A percentile compares a stretch with the other conserved stretches of the same genome.
phyloP scores from a whole-genome alignment of 2,888 invertebrate genomes.

The Drosophila acutilabella region DNA sequence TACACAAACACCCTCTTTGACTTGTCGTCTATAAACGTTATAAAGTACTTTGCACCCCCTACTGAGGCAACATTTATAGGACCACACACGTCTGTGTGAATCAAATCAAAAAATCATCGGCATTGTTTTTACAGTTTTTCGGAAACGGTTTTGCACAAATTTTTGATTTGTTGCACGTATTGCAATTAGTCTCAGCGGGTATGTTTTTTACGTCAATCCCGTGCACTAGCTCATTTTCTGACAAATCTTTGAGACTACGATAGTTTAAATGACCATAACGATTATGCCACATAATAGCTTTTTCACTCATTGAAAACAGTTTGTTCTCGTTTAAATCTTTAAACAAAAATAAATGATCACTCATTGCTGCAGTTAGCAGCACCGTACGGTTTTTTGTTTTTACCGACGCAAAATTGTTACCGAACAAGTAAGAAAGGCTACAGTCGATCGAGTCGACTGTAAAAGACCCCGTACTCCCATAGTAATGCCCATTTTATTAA shows the following conservation, averaged over 20 bases:
- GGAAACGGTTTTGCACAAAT: neutral
- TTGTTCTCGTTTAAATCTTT: neutral
- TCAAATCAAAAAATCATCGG: neutral
- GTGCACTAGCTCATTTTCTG: neutral
- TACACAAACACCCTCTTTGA: conserved; percentile 1
- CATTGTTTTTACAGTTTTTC: neutral
- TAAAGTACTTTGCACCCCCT: neutral
- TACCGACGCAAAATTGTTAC: conserved; percentile 2
- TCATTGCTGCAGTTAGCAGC: neutral
- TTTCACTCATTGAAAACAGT: conserved; percentile 2
- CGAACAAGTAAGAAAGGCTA: no score
- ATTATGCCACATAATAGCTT: conserved; percentile 9
- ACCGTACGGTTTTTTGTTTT: neutral
- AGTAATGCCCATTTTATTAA: no score
- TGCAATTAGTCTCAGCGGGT: neutral
- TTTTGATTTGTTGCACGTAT: conserved; percentile 6
- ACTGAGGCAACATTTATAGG: neutral
- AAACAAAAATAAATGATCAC: conserved; percentile 2
- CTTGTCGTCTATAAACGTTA: neutral
- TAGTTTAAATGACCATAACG: conserved; percentile 6
- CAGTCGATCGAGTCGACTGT: no score
- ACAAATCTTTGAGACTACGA: neutral
- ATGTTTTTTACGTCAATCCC: conserved; percentile 3
- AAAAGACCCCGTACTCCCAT: no score
- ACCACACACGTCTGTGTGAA: conserved; percentile 2